Conservation (phyloP, 2,797 vertebrate species). For the Pipistrellus pipistrellus region DNA sequence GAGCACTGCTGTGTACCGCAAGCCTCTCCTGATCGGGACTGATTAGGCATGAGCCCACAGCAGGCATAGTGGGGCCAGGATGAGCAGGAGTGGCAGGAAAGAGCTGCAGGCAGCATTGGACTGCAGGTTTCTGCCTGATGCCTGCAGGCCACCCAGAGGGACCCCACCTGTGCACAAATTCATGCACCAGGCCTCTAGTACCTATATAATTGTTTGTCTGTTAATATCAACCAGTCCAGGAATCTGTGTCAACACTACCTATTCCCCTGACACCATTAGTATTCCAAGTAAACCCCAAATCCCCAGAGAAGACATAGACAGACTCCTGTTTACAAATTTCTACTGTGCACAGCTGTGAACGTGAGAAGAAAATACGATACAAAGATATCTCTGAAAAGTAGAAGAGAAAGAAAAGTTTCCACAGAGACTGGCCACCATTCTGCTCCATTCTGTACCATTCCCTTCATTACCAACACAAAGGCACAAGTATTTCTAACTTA, state of each 20-base stretch:
- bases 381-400: background rate
- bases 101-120: too few relatives aligned
- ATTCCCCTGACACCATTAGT: background rate
- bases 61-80: too few relatives aligned
- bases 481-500: background rate
- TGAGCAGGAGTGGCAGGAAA: too few relatives aligned
- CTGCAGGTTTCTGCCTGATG: too few relatives aligned
- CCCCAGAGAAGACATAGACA: slow-evolving; percentile 9
- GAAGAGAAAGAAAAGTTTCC: background rate
- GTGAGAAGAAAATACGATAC: background rate
- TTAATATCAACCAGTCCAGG: background rate
- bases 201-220: background rate
- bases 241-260: background rate
- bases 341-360: background rate
- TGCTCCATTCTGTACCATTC: background rate
- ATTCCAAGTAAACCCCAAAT: slow-evolving; percentile 29
- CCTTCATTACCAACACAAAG: background rate
- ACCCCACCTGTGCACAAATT: too few relatives aligned
- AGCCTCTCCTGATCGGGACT: too few relatives aligned
- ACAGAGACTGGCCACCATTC: background rate
- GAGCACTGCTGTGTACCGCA: too few relatives aligned
- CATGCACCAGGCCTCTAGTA: too few relatives aligned
- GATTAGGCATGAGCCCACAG: too few relatives aligned
- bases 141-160: too few relatives aligned
- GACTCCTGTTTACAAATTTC: slow-evolving; percentile 29